phyloP scores from a whole-genome alignment of 1,140 invertebrate genomes.

The Campodea augens region DNA sequence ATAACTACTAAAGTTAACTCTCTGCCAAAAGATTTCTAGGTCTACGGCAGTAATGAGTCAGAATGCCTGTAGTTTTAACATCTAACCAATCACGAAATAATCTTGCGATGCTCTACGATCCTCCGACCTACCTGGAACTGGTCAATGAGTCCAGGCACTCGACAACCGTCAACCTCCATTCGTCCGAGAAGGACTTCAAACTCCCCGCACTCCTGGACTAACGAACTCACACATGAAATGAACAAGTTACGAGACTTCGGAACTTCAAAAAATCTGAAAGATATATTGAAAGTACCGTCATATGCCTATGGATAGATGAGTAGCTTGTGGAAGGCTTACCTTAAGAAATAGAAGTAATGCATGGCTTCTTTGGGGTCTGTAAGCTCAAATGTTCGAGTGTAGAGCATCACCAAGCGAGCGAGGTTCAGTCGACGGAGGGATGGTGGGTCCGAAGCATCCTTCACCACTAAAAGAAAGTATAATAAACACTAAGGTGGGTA shows the following conservation, averaged over 20 bases:
- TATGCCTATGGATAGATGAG: conserved; percentile 1
- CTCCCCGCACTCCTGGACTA: conserved; percentile 60
- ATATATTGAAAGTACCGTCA: conserved; percentile 9
- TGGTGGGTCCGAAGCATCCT: conserved; percentile 50
- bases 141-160: conserved; percentile 41
- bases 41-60: too few relatives aligned
- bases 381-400: conserved; percentile 74
- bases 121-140: conserved; percentile 26
- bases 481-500: conserved; percentile 12
- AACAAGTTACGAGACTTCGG: conserved; percentile 62
- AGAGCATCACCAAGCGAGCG: conserved; percentile 64
- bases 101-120: too few relatives aligned
- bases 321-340: conserved; percentile 31
- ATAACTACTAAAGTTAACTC: too few relatives aligned
- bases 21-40: too few relatives aligned
- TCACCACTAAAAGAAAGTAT: conserved; percentile 32
- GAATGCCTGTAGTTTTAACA: too few relatives aligned
- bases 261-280: conserved; percentile 46
- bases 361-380: conserved; percentile 72
- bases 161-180: conserved; percentile 41
- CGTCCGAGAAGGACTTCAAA: conserved; percentile 58
- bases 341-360: conserved; percentile 77
- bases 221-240: conserved; percentile 57
- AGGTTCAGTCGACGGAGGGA: conserved; percentile 69
- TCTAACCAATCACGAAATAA: too few relatives aligned